These are phyloP conservation scores for Andrena camellia DNA, from an alignment of 2,888 invertebrate species.

Conservation along the genomic window DNA sequence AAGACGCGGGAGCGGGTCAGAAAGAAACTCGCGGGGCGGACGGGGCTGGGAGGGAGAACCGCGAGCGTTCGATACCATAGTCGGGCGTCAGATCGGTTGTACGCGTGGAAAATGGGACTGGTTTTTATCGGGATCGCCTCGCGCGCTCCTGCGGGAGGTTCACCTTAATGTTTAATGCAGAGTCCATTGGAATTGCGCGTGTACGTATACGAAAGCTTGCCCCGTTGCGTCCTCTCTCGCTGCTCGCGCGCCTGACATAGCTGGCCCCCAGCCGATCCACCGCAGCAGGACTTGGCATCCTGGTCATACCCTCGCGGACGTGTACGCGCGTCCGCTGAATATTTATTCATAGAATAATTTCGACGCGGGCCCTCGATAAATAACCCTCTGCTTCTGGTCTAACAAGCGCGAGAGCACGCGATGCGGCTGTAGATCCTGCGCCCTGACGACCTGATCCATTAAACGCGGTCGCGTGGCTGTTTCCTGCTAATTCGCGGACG, in stretches of 20 bases:
- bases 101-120: constrained; percentile 80
- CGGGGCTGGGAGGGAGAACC: constrained; percentile 40
- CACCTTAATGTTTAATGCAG: constrained; percentile 80
- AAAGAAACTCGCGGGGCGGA: constrained; percentile 56
- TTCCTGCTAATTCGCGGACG: constrained; percentile 37
- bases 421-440: constrained; percentile 31
- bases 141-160: constrained; percentile 68
- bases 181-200: constrained; percentile 67
- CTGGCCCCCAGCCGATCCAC: constrained; percentile 34
- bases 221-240: constrained; percentile 39
- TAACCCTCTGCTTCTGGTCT: constrained; percentile 18
- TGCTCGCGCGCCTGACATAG: constrained; percentile 62
- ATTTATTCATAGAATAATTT: constrained; percentile 61
- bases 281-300: constrained; percentile 49
- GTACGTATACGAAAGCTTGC: constrained; percentile 61
- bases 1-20: constrained; percentile 24
- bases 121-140: constrained; percentile 73
- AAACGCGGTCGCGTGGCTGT: constrained; percentile 25
- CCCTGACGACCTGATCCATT: constrained; percentile 36
- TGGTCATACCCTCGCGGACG: constrained; percentile 47
- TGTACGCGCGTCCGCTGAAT: constrained; percentile 37
- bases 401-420: constrained; percentile 36
- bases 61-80: constrained; percentile 73
- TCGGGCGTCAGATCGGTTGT: constrained; percentile 81
- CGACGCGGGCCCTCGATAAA: constrained; percentile 45